Evolutionary conservation across 2,113 vertebrate species (phyloP), one percentile per base, ranked within the genome.

Genomic region (Rhagologus leucostigma): DNA sequence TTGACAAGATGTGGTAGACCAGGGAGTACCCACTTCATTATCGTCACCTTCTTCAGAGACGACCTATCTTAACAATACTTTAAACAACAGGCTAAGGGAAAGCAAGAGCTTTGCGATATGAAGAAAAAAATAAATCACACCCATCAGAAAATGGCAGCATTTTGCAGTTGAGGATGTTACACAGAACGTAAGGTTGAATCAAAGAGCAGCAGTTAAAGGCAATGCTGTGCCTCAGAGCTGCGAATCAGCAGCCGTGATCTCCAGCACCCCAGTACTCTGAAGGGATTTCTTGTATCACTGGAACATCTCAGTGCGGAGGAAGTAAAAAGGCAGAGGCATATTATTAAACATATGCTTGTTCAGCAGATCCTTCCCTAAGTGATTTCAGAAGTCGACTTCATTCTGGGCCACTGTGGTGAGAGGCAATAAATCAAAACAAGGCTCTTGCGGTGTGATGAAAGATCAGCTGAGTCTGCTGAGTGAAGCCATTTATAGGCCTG

Each of bases 271-370:
- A 5, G 79, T 8, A 37, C 52, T 67, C 93, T 42, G 35, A 85
- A 78, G 82, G 47, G 85, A 87, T 73, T 91, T 81, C 65, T 88
- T 42, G 22, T 57, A 91, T 86, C 86, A 49, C 29, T 93, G 71
- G 60, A 75, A 80, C 47, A 77, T 35, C 82, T 85, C 73, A 60
- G 68, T 39, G 60, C 18, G 49, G n/a, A 78, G 80, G 55, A 91
- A 95, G 47, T 49, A 63, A 85, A 90, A 78, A 87, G 69, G 69
- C 9, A 2, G 37, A 90, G 60, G 86, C 73, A 29, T 81, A 64
- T 95, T 95, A 95, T 93, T 95, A 95, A 95, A 93, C 52, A 93
- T 49, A 87, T 89, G 95, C 91, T 96, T 97, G 96, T 89, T 96
- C 95, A 97, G 96, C 96, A 96, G 73, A 95, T 95, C 76, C 76